Evolutionary conservation across 2,888 invertebrate species (phyloP).

Genomic region (Torymus auratus): DNA sequence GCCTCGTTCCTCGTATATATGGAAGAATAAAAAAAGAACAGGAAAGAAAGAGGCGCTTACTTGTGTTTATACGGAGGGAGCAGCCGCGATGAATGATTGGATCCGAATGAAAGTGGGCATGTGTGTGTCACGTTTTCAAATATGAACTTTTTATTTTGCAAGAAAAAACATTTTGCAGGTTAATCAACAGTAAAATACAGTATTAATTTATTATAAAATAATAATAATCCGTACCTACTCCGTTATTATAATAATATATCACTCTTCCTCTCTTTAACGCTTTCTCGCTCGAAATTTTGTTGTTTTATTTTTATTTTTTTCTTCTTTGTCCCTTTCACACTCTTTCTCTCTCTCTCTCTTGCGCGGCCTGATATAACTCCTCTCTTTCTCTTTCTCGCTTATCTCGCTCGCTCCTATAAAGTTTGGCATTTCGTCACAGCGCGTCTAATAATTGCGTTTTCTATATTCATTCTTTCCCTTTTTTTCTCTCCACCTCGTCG

Average conservation of each 20-base stretch:
- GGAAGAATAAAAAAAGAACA: too few relatives aligned
- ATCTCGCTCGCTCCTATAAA: conserved; percentile 42
- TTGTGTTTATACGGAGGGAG: too few relatives aligned
- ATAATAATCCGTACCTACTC: conserved; percentile 57
- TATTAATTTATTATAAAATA: conserved; percentile 59
- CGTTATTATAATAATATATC: conserved; percentile 56
- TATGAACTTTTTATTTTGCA: conserved; percentile 60
- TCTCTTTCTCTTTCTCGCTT: conserved; percentile 23
- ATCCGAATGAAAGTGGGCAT: conserved; percentile 51
- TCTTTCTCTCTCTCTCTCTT: conserved; percentile 12
- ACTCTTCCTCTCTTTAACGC: conserved; percentile 46
- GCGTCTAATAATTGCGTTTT: conserved; percentile 55
- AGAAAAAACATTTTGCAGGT: conserved; percentile 60
- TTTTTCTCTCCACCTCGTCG: conserved; percentile 14
- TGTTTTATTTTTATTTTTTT: neutral
- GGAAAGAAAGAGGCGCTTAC: too few relatives aligned
- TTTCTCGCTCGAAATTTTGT: conserved; percentile 22
- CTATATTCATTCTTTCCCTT: too few relatives aligned
- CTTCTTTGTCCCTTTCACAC: neutral
- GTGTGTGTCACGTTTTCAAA: conserved; percentile 52
- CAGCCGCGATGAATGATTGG: neutral
- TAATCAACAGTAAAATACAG: conserved; percentile 60
- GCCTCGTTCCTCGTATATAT: too few relatives aligned
- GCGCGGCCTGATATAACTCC: neutral
- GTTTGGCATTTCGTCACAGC: conserved; percentile 60